phyloP scores from a whole-genome alignment of 2,888 invertebrate species.

The Cylindroiulus punctatus region DNA sequence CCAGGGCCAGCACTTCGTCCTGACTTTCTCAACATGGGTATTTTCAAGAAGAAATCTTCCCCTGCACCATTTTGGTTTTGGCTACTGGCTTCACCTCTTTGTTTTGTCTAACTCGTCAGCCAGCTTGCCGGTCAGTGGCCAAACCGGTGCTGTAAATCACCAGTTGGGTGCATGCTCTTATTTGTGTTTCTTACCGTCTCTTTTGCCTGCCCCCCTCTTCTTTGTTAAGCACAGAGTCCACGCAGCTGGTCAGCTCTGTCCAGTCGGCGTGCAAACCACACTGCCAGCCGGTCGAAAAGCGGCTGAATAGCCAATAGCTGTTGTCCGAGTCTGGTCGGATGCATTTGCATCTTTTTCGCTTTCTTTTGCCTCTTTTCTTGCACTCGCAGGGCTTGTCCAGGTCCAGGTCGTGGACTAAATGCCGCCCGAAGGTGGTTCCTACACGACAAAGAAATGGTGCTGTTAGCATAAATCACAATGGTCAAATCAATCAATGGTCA shows the following conservation, averaged over 20 bases:
- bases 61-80: constrained; percentile 25
- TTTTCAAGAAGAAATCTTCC: not conserved
- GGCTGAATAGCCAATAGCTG: constrained; percentile 96
- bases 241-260: constrained; percentile 94
- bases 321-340: constrained; percentile 67
- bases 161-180: not conserved
- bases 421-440: constrained; percentile 89
- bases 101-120: constrained; percentile 31
- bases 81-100: not conserved
- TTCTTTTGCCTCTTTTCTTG: constrained; percentile 72
- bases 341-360: constrained; percentile 75
- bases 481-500: not conserved
- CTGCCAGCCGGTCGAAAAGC: constrained; percentile 97
- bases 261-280: constrained; percentile 98
- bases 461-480: not conserved
- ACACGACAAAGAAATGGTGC: not conserved
- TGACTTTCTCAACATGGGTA: not conserved
- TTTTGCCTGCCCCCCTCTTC: constrained; percentile 85
- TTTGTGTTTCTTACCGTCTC: constrained; percentile 68
- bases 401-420: constrained; percentile 94
- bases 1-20: not conserved
- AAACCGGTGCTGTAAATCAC: constrained; percentile 34
- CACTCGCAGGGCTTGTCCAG: constrained; percentile 93
- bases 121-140: not conserved
- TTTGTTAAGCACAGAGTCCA: constrained; percentile 89